Base-by-base conservation (phyloP, 2,113 vertebrate genomes). In the Phylloscopus whistleri region DNA sequence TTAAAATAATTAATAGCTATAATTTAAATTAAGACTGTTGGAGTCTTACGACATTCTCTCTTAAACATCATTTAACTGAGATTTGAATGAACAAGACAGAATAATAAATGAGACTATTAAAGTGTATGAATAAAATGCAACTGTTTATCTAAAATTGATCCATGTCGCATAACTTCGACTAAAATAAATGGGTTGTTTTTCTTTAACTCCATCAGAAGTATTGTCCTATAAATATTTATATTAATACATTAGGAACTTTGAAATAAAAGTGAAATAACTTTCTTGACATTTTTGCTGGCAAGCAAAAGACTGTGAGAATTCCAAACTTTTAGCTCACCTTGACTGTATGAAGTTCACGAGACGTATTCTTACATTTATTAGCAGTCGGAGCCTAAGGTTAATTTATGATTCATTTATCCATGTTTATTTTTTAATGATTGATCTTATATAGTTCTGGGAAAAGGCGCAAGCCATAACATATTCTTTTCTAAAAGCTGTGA, bases 111-210 rank as follows among this genome's bases (percentile, higher is more conserved):
- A 96, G 60, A 73, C 53, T 91, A 33, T 93, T 89, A 80, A 94
- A 94, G 73, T 91, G 87, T 84, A 93, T 75, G 87, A 94, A 95
- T 96, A 97, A 97, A 96, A 96, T 95, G 72, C 66, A 87, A 67
- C 44, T 97, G 97, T 97, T 97, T 97, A 97, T 93, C 79, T 96
- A 88, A 96, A 97, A 96, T 74, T 97, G 96, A 97, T 97, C 97
- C 96, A 35, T 43, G 62, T 96, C 92, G 43, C 87, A 81, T 96
- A 97, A 94, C 91, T 95, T 94, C 2, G 14, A 93, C 87, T 93
- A 67, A 95, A 96, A 96, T 88, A 96, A 83, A 96, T 96, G 87
- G 48, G 22, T 92, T 95, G 93, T 96, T 97, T 97, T 96, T 94
- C 94, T 95, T 97, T 95, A 82, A 62, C 84, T 97, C 95, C 92